These are phyloP conservation scores for Thysanoteuthis rhombus DNA, from an alignment of 2,888 invertebrate genomes.

Conservation along the genomic window DNA sequence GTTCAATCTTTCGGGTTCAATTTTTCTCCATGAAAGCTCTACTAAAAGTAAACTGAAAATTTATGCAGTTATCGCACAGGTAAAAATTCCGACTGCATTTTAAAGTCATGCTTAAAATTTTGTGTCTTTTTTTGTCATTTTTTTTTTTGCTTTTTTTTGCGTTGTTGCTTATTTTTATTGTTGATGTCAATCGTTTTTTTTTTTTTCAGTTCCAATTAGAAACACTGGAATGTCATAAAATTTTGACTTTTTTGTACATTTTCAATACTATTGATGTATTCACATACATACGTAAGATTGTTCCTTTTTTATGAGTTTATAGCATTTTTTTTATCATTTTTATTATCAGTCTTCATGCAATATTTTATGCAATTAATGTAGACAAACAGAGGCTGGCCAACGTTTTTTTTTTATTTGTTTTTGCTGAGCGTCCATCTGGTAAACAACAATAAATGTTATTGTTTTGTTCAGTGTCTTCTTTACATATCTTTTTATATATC, in stretches of 20 bases:
- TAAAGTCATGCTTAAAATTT: not conserved
- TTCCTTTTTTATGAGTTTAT: not conserved
- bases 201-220: not conserved
- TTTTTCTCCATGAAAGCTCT: not conserved
- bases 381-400: not conserved
- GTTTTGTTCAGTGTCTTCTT: not conserved
- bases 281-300: not conserved
- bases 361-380: not conserved
- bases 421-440: conserved; percentile 12
- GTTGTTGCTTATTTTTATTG: not conserved
- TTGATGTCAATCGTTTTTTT: not conserved
- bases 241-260: not conserved
- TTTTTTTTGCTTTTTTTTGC: not conserved
- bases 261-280: not conserved
- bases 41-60: not conserved
- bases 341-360: not conserved
- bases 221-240: not conserved
- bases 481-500: not conserved
- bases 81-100: not conserved
- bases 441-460: conserved; percentile 12
- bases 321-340: not conserved
- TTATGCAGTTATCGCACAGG: not conserved
- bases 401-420: not conserved
- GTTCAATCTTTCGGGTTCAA: not conserved
- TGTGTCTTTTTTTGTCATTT: not conserved